Evolutionary conservation across 2,888 invertebrate species (phyloP).

Genomic region (Drosophila nigricruria): DNA sequence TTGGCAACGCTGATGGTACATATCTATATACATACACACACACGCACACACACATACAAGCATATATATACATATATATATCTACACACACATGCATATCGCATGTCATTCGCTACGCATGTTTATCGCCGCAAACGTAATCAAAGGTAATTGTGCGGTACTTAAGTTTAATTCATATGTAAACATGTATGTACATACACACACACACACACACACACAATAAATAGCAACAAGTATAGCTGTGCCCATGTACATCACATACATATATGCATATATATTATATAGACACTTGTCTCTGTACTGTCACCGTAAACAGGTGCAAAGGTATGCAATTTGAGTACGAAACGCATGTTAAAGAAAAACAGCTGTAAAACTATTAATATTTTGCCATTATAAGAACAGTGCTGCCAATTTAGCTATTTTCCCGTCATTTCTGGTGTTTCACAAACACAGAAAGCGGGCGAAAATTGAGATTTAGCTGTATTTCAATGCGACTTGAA

Average conservation of each 20-base stretch:
- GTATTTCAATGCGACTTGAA: too few relatives aligned
- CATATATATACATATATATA: not conserved
- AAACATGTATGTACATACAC: not conserved
- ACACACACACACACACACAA: not conserved
- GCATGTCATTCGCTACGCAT: constrained; percentile 24
- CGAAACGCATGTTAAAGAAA: not conserved
- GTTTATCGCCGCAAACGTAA: constrained; percentile 24
- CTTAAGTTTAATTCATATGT: constrained; percentile 29
- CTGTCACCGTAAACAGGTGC: constrained; percentile 6
- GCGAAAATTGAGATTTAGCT: too few relatives aligned
- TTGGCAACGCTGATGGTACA: too few relatives aligned
- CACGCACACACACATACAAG: not conserved
- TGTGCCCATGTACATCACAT: not conserved
- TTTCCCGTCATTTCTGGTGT: too few relatives aligned
- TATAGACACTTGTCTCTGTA: not conserved
- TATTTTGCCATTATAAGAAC: too few relatives aligned
- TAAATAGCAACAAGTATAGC: not conserved
- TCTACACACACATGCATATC: not conserved
- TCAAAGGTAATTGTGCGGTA: constrained; percentile 37
- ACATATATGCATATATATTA: not conserved
- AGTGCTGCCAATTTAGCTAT: too few relatives aligned
- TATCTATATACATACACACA: not conserved
- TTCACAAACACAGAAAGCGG: too few relatives aligned
- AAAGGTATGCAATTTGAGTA: constrained; percentile 2
- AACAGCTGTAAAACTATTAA: not conserved